These are phyloP conservation scores for Eubasilissa splendida DNA, from an alignment of 2,888 invertebrate genomes.

Conservation along the genomic window DNA sequence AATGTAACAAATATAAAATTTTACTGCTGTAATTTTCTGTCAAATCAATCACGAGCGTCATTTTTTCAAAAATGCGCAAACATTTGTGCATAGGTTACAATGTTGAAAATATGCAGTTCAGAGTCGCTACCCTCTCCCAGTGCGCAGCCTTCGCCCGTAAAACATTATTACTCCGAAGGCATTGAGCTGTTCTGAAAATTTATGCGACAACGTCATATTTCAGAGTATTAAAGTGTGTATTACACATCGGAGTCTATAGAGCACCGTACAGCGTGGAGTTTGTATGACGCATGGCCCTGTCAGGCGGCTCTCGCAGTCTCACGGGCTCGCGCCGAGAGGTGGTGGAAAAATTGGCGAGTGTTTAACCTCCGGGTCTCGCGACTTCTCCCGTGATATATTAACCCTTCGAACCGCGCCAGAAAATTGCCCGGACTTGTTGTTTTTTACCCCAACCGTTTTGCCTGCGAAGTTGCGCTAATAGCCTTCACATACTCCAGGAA, in stretches of 20 bases:
- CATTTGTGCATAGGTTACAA: too few relatives aligned
- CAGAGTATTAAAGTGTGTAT: conserved; percentile 35
- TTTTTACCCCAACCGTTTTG: conserved; percentile 13
- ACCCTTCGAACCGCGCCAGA: conserved; percentile 33
- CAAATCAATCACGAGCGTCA: too few relatives aligned
- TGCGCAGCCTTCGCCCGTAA: conserved; percentile 5
- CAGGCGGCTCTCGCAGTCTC: neutral
- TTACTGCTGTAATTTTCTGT: too few relatives aligned
- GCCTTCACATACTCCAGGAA: conserved; percentile 31
- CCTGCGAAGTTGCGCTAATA: conserved; percentile 36
- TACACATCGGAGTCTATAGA: conserved; percentile 32
- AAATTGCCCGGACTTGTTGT: conserved; percentile 30
- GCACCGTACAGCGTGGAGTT: conserved; percentile 25
- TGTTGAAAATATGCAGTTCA: too few relatives aligned
- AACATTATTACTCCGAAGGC: conserved; percentile 23
- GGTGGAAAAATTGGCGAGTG: conserved; percentile 42
- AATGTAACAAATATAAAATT: too few relatives aligned
- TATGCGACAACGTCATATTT: conserved; percentile 38
- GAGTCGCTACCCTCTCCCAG: too few relatives aligned
- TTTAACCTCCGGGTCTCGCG: conserved; percentile 41
- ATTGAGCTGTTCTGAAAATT: conserved; percentile 31
- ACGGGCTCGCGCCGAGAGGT: neutral
- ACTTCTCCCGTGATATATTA: conserved; percentile 35
- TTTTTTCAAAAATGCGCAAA: too few relatives aligned
- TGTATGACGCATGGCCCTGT: conserved; percentile 43